Evolutionary conservation across 2,888 invertebrate genomes (phyloP).

Genomic region (Cosmopolites sordidus): DNA sequence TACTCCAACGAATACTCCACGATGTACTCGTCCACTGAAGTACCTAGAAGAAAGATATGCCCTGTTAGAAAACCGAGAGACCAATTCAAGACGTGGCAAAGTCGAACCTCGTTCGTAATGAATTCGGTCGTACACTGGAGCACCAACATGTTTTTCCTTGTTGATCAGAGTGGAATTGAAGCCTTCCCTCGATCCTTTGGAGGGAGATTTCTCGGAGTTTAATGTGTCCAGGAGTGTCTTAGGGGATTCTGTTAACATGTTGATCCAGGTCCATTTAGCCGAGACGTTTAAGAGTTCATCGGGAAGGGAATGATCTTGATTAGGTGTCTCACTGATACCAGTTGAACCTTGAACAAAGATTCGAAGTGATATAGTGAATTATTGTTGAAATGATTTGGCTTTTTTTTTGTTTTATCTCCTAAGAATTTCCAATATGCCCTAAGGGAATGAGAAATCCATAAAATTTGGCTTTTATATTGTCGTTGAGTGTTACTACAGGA

Average conservation of each 20-base stretch:
- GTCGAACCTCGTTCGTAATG: no score
- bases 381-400: no score
- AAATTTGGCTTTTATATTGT: no score
- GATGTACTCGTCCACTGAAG: conserved; percentile 87
- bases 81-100: no score
- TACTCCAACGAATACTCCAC: conserved; percentile 97
- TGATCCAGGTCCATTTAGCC: conserved; percentile 40
- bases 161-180: background rate
- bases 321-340: conserved; percentile 5
- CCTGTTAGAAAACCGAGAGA: background rate
- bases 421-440: no score
- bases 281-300: conserved; percentile 35
- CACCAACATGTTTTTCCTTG: background rate
- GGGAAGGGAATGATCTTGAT: conserved; percentile 1
- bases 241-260: conserved; percentile 31
- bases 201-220: background rate
- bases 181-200: background rate
- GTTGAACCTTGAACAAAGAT: conserved; percentile 22
- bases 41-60: conserved; percentile 17
- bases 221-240: conserved; percentile 5
- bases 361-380: no score
- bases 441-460: no score
- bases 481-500: no score
- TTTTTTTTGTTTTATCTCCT: no score
- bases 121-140: background rate